Evolutionary conservation across 2,113 vertebrate genomes (phyloP).

Genomic region (Rutilus rutilus): DNA sequence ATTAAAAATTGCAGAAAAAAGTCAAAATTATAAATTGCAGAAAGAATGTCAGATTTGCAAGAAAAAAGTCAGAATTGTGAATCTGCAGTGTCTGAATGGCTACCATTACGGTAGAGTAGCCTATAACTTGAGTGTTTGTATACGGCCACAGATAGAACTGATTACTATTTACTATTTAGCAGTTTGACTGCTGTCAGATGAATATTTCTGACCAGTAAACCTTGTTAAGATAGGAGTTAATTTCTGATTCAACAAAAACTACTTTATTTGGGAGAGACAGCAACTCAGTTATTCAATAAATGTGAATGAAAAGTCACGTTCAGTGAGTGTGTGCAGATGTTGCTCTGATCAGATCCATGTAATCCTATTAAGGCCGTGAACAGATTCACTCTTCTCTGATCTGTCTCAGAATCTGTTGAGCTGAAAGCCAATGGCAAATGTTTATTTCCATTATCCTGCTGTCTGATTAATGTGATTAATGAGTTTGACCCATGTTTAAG

Average conservation of each 20-base stretch:
- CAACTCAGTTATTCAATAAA: background rate
- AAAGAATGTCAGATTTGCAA: too few species aligned
- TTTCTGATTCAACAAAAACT: background rate
- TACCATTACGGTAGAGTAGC: background rate
- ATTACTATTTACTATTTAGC: background rate
- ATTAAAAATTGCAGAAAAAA: too few species aligned
- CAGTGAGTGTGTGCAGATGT: conserved; percentile 22
- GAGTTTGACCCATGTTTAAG: background rate
- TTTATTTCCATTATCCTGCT: background rate
- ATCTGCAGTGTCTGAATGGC: conserved; percentile 4
- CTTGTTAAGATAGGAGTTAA: background rate
- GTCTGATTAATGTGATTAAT: background rate
- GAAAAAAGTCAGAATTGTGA: too few species aligned
- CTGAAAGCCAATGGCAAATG: background rate
- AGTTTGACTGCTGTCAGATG: background rate
- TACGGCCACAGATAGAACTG: background rate
- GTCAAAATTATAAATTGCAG: too few species aligned
- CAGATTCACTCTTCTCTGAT: background rate
- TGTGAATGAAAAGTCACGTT: conserved; percentile 19
- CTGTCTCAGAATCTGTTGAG: background rate
- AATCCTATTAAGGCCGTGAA: conserved; percentile 1
- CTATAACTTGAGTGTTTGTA: background rate
- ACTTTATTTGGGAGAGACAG: background rate
- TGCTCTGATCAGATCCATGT: conserved; percentile 1
- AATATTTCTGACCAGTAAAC: background rate